These are phyloP conservation scores for Caretta caretta DNA, from an alignment of 2,113 vertebrate genomes.

Conservation along the genomic window DNA sequence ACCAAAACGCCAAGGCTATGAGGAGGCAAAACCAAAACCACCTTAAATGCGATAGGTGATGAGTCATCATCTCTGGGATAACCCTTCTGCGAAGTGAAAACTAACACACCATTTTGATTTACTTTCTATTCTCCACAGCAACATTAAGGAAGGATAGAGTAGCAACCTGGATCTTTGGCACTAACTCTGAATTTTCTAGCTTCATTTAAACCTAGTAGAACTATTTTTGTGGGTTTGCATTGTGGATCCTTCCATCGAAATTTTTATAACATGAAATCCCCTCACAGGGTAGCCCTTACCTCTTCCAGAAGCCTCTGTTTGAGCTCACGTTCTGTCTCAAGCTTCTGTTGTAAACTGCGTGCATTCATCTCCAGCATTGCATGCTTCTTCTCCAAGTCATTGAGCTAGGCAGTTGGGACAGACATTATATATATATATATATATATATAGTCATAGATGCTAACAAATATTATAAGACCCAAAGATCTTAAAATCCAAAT, in stretches of 20 bases:
- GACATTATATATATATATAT: background rate
- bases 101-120: background rate
- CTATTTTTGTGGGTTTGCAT: background rate
- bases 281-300: constrained; percentile 75
- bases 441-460: background rate
- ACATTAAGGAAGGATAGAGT: background rate
- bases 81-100: background rate
- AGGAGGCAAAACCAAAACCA: background rate
- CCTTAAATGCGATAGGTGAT: background rate
- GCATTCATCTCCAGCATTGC: constrained; percentile 98
- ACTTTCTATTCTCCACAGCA: background rate
- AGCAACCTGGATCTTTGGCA: background rate
- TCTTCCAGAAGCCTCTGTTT: constrained; percentile 97
- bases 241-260: constrained; percentile 8
- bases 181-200: background rate
- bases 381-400: constrained; percentile 98
- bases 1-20: background rate
- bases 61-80: background rate
- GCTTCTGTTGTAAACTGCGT: constrained; percentile 95
- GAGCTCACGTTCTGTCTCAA: constrained; percentile 96
- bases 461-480: rapidly evolving
- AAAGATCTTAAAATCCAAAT: background rate
- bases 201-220: background rate
- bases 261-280: constrained; percentile 12
- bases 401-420: constrained; percentile 81